phyloP scores from a whole-genome alignment of 1,140 invertebrate genomes.

The Pogonomyrmex californicus region DNA sequence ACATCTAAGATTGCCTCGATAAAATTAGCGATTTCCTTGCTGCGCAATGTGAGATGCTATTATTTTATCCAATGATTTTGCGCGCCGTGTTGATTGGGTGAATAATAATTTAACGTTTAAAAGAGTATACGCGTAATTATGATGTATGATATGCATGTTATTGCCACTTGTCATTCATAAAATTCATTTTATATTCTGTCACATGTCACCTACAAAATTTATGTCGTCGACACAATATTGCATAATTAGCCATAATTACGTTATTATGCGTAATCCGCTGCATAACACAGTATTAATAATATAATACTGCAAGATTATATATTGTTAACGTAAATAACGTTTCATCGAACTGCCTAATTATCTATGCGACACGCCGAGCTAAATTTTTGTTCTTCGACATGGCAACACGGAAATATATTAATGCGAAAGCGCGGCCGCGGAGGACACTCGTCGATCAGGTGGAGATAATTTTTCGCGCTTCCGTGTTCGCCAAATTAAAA shows the following conservation, averaged over 20 bases:
- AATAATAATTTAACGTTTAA: conserved; percentile 55
- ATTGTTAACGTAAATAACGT: conserved; percentile 53
- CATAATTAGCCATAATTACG: conserved; percentile 60
- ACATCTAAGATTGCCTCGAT: not conserved
- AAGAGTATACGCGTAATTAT: conserved; percentile 37
- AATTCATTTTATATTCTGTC: conserved; percentile 60
- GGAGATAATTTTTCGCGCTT: conserved; percentile 6
- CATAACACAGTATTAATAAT: conserved; percentile 49
- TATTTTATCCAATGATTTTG: conserved; percentile 28
- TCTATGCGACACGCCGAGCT: conserved; percentile 11
- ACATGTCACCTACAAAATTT: conserved; percentile 52
- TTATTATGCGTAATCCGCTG: conserved; percentile 59
- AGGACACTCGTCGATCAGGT: not conserved
- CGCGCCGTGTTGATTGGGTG: conserved; percentile 15
- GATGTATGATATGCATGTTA: conserved; percentile 47
- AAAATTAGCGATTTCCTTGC: conserved; percentile 32
- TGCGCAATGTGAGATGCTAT: not conserved
- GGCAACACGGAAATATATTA: not conserved
- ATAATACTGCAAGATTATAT: conserved; percentile 48
- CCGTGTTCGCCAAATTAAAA: conserved; percentile 33
- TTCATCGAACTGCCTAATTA: conserved; percentile 17
- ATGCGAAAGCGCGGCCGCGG: not conserved
- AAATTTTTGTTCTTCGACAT: conserved; percentile 30
- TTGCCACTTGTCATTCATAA: conserved; percentile 56
- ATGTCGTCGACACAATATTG: conserved; percentile 38